Base-by-base conservation (phyloP, 2,797 vertebrate genomes). In the Phalloptychus januarius region DNA sequence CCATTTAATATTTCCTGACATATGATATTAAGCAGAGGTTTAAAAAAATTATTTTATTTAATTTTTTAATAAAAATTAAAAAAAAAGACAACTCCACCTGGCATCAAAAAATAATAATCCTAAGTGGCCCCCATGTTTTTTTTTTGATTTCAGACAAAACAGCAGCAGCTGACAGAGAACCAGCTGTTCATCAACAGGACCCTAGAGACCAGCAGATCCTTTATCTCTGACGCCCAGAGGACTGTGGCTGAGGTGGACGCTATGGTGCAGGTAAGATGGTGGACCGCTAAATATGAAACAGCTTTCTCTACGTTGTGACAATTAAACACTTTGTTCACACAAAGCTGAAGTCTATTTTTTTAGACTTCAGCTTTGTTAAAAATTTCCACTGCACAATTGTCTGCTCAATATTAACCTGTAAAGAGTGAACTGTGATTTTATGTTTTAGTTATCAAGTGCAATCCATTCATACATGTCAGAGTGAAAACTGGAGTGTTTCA, bases 191-290 rank as follows among this genome's bases (percentile, higher is more conserved):
- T 97, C 73, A 96, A 95, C 0, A 0, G 56, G 16, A 96, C 95
- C 48, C 86, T 98, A 73, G 85, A 89, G 45, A 72, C 6, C 11
- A 95, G 96, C 72, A 77, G 28, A 36, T 85, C 79, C 50, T 85
- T 92, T 69, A 80, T 97, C 75, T 84, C 75, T 72, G 87, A 86
- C 10, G 85, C 96, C 18, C 86, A 91, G 12, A 85, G 71, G 48
- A 85, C 92, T 2, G 90, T 88, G 78, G 90, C 85, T 10, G 95
- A 96, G 28, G 79, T 98, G 92, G 92, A 95, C 3, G 87, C 91
- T 45, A 76, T 97, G 86, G 95, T 96, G 88, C 95, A 96, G 97
- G 98, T 99, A 93, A 91, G 86, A 61, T 61, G 58, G 15, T 61
- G 56, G 31, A 33, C 33, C 36, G 31, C 11, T 46, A 50, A 72